phyloP scores from a whole-genome alignment of 2,797 vertebrate species.

The Rhinella marina region DNA sequence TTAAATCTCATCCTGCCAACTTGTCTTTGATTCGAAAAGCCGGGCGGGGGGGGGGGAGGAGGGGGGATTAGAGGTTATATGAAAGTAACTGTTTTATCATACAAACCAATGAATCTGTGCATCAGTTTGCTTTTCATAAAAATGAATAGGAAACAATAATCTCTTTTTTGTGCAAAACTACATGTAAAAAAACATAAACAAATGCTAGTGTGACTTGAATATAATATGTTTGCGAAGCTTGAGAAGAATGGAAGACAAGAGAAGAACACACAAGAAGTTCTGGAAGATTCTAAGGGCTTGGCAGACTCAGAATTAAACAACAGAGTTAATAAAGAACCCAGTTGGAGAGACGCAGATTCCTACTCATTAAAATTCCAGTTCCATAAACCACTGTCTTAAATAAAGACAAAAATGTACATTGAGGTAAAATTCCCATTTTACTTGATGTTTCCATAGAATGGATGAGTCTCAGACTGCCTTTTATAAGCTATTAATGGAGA shows the following conservation, averaged over 20 bases:
- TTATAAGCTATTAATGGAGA: slow-evolving; percentile 51
- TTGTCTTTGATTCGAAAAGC: too few species aligned
- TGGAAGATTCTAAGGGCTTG: neutral
- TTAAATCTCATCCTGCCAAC: too few species aligned
- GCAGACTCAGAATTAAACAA: slow-evolving; percentile 1
- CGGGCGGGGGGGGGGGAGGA: too few species aligned
- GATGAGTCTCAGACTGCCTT: slow-evolving; percentile 45
- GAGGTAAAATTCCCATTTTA: slow-evolving; percentile 33
- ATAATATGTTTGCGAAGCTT: neutral
- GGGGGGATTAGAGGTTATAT: too few species aligned
- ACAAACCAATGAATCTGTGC: too few species aligned
- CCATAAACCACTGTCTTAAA: slow-evolving; percentile 39
- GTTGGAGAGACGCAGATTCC: slow-evolving; percentile 23
- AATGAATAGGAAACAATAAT: neutral
- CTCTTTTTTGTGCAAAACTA: neutral
- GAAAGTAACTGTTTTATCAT: too few species aligned
- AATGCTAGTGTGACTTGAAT: neutral
- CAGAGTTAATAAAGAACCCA: slow-evolving; percentile 26
- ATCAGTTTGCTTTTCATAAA: too few species aligned
- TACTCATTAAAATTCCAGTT: slow-evolving; percentile 41
- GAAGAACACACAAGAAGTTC: slow-evolving; percentile 45
- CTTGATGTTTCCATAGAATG: slow-evolving; percentile 43
- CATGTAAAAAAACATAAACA: neutral
- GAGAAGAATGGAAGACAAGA: slow-evolving; percentile 5
- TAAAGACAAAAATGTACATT: slow-evolving; percentile 48